These are phyloP conservation scores for Synanthedon vespiformis DNA, from an alignment of 2,888 invertebrate species.

Conservation along the genomic window DNA sequence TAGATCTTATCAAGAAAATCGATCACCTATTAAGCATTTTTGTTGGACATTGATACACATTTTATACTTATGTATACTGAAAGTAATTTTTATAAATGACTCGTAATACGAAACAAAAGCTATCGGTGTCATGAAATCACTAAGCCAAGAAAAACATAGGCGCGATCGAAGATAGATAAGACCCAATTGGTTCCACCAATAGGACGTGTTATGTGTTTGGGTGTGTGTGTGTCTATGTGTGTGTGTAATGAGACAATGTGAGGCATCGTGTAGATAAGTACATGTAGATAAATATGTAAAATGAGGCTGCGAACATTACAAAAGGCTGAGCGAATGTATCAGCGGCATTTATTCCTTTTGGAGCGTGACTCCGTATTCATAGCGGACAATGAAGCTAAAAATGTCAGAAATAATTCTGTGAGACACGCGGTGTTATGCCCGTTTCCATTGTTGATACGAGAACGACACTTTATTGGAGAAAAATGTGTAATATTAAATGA, in stretches of 20 bases:
- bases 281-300: slow-evolving; percentile 1
- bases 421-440: slow-evolving; percentile 43
- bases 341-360: slow-evolving; percentile 63
- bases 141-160: slow-evolving; percentile 17
- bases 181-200: neutral
- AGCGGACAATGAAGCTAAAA: slow-evolving; percentile 63
- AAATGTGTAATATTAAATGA: too few species aligned
- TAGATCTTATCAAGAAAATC: slow-evolving; percentile 36
- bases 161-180: slow-evolving; percentile 20
- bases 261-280: slow-evolving; percentile 2
- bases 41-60: slow-evolving; percentile 11
- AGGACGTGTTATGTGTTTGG: neutral
- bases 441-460: slow-evolving; percentile 24
- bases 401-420: slow-evolving; percentile 66
- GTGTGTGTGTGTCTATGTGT: neutral
- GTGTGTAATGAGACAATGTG: neutral
- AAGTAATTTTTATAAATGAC: slow-evolving; percentile 1
- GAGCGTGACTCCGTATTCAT: slow-evolving; percentile 63
- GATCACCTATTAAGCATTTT: slow-evolving; percentile 23
- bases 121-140: slow-evolving; percentile 15
- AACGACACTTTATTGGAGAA: slow-evolving; percentile 5
- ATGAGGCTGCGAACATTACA: slow-evolving; percentile 17
- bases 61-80: neutral
- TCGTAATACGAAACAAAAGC: neutral
- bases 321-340: slow-evolving; percentile 29